These are phyloP conservation scores for Sisyra nigra DNA, from an alignment of 2,888 invertebrate species.

Conservation along the genomic window DNA sequence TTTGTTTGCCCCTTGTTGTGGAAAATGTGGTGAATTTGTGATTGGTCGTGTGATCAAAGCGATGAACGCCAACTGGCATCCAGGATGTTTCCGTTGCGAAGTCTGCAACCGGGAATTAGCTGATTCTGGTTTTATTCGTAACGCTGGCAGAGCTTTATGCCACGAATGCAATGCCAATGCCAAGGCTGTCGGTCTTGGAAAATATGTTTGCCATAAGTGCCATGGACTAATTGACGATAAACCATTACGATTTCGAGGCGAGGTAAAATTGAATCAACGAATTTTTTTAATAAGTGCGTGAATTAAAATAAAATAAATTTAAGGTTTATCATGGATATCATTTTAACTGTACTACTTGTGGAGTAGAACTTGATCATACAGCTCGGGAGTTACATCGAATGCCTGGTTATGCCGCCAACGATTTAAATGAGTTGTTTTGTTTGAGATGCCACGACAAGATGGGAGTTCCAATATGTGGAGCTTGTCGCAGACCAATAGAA, in stretches of 20 bases:
- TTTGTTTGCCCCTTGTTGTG: conserved; percentile 71
- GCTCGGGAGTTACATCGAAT: conserved; percentile 90
- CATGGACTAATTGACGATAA: conserved; percentile 87
- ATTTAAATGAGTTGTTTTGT: conserved; percentile 93
- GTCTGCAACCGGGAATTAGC: conserved; percentile 83
- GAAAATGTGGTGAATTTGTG: conserved; percentile 73
- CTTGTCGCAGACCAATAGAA: conserved; percentile 96
- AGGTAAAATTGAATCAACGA: conserved; percentile 30
- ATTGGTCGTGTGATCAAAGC: conserved; percentile 99
- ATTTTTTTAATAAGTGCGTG: not conserved
- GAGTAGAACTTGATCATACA: conserved; percentile 83
- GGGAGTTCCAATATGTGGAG: conserved; percentile 99
- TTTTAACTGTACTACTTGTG: conserved; percentile 90
- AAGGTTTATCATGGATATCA: conserved; percentile 92
- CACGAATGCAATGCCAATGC: conserved; percentile 93
- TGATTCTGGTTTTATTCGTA: conserved; percentile 93
- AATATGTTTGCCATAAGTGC: conserved; percentile 97
- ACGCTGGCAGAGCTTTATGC: conserved; percentile 67
- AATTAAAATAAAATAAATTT: not conserved
- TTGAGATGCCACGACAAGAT: conserved; percentile 97
- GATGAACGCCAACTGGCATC: conserved; percentile 99
- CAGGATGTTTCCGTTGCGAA: conserved; percentile 92
- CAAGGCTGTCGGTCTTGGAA: conserved; percentile 87
- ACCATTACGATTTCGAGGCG: conserved; percentile 81
- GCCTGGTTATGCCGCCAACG: conserved; percentile 78